Evolutionary conservation across 1,140 invertebrate species (phyloP).

Genomic region (Drosophila pandora): DNA sequence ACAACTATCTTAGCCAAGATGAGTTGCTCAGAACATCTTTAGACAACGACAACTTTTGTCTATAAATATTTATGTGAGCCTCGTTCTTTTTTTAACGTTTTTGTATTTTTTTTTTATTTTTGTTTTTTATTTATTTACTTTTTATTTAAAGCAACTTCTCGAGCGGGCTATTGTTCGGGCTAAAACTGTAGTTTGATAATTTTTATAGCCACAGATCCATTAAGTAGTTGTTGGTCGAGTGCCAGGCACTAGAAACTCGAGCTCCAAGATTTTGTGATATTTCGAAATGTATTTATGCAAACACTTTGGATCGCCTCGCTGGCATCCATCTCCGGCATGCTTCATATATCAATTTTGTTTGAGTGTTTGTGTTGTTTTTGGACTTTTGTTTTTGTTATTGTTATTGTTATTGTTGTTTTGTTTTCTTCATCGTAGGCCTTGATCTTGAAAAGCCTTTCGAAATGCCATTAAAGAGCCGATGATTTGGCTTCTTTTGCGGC

Average conservation of each 20-base stretch:
- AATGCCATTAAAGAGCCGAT: conserved; percentile 56
- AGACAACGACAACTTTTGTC: conserved; percentile 66
- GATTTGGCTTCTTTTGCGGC: conserved; percentile 52
- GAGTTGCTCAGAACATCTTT: conserved; percentile 63
- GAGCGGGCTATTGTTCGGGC: conserved; percentile 33
- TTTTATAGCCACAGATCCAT: conserved; percentile 63
- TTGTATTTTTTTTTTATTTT: conserved; percentile 14
- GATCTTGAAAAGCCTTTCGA: conserved; percentile 82
- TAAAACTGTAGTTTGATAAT: conserved; percentile 62
- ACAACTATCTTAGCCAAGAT: conserved; percentile 25
- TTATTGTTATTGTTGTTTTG: conserved; percentile 14
- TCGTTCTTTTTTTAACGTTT: conserved; percentile 18
- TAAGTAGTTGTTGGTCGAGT: conserved; percentile 52
- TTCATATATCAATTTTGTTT: conserved; percentile 67
- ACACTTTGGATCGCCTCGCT: conserved; percentile 61
- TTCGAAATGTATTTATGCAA: conserved; percentile 72
- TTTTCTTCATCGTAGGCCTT: conserved; percentile 47
- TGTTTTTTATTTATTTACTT: conserved; percentile 71
- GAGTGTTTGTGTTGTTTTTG: conserved; percentile 37
- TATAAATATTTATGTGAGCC: conserved; percentile 71
- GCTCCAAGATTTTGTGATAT: conserved; percentile 50
- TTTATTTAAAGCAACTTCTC: conserved; percentile 65
- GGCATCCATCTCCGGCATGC: conserved; percentile 65
- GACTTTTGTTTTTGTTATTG: conserved; percentile 12
- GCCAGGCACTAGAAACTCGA: conserved; percentile 64